Evolutionary conservation across 2,797 vertebrate genomes (phyloP), one percentile per base, ranked within the genome.

Genomic region (Gallinago stenura): DNA sequence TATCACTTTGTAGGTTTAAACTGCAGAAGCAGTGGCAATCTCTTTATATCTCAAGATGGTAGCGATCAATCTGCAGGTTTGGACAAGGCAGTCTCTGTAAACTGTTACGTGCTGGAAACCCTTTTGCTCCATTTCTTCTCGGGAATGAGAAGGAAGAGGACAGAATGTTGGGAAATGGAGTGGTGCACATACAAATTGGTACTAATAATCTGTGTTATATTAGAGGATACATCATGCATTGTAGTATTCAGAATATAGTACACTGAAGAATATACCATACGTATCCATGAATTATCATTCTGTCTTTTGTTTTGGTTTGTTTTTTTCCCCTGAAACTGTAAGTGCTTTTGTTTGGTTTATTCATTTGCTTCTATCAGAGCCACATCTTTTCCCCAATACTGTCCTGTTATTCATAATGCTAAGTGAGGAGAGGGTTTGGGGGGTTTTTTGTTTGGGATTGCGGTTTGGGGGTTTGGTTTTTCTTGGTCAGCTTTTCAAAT

Each of bases 71-170:
- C 41, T 87, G 50, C 86, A 72, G 57, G 87, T 91, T 92, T 77
- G 80, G 62, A 57, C 43, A 80, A 10, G 48, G 53, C 91, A 83
- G 95, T 90, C 97, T 73, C 95, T 93, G 39, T 93, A 82, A 81
- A 71, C 79, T 94, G 60, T 84, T 90, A 69, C 2, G 12, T 92
- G 68, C 83, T 95, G 94, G 94, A 95, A 92, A 72, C 65, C 15
- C 71, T 96, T 82, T 86, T 90, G 83, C 87, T 95, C 62, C 66
- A 54, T 93, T 95, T 87, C 78, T 75, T 95, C 78, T 97, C 77
- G 65, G 85, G 80, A 96, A 33, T 73, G 84, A 85, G 92, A 60
- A 86, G 86, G 80, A 95, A 91, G 90, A 89, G 43, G 30, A 8
- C 30, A 93, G 48, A 76, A 91, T 91, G 66, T 75, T 91, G 88